A percentile compares a stretch with the other conserved stretches of the same genome.
Conservation (phyloP, 2,113 vertebrate genomes). For the Callionymus lyra region DNA sequence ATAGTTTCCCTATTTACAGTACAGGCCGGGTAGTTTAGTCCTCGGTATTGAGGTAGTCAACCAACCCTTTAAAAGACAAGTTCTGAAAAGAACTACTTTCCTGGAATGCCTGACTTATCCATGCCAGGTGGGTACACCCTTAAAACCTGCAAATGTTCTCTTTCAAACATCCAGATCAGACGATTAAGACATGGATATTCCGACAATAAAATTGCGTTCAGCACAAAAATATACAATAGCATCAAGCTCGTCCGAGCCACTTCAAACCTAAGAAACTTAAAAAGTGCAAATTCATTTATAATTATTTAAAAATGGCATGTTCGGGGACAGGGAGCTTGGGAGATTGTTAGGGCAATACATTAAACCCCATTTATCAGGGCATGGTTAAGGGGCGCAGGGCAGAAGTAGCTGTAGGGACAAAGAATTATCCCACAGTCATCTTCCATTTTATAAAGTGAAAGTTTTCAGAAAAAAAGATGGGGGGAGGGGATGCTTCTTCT, state of each 20-base stretch:
- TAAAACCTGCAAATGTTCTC: slow-evolving; percentile 88
- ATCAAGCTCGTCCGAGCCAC: slow-evolving; percentile 78
- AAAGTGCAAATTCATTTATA: slow-evolving; percentile 71
- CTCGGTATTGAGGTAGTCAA: slow-evolving; percentile 99
- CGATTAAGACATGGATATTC: slow-evolving; percentile 87
- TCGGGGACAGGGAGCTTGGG: slow-evolving; percentile 51
- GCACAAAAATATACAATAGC: slow-evolving; percentile 77
- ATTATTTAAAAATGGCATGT: slow-evolving; percentile 63
- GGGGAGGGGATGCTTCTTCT: slow-evolving; percentile 85
- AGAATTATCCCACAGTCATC: slow-evolving; percentile 47
- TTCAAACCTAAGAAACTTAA: slow-evolving; percentile 74
- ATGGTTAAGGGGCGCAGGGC: slow-evolving; percentile 28
- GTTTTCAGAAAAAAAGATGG: slow-evolving; percentile 34
- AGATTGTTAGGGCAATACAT: slow-evolving; percentile 63
- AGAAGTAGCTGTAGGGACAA: slow-evolving; percentile 51
- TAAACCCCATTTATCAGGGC: slow-evolving; percentile 37
- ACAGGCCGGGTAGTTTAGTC: slow-evolving; percentile 99
- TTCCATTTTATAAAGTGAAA: slow-evolving; percentile 53
- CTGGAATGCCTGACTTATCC: slow-evolving; percentile 99
- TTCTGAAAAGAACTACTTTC: slow-evolving; percentile 99
- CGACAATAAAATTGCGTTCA: slow-evolving; percentile 71
- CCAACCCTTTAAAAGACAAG: slow-evolving; percentile 99
- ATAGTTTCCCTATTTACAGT: slow-evolving; percentile 99
- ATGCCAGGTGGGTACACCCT: slow-evolving; percentile 99
- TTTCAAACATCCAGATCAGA: slow-evolving; percentile 88